These are phyloP conservation scores for Tupaia tana DNA, from an alignment of 2,113 vertebrate genomes.

Conservation along the genomic window DNA sequence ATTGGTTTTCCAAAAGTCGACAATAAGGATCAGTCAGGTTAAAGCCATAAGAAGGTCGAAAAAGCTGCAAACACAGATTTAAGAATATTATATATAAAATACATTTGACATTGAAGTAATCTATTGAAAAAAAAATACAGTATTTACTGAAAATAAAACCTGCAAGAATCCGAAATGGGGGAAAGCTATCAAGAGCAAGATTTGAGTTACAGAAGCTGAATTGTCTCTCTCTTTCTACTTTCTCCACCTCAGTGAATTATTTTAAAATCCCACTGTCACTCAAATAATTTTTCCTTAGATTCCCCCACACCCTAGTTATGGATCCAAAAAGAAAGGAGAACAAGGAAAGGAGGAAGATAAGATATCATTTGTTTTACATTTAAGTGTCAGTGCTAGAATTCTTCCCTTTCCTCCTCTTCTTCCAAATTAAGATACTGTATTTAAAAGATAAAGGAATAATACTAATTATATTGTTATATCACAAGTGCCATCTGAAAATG, in stretches of 20 bases:
- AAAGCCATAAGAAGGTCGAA: conserved; percentile 82
- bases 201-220: not conserved
- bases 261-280: not conserved
- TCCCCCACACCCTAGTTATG: not conserved
- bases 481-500: not conserved
- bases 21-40: conserved; percentile 83
- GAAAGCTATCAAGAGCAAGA: not conserved
- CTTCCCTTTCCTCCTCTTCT: not conserved
- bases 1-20: conserved; percentile 78
- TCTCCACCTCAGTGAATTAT: not conserved
- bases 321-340: not conserved
- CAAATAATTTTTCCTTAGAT: not conserved
- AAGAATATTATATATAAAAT: conserved; percentile 29
- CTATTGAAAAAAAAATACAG: not conserved
- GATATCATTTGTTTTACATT: not conserved
- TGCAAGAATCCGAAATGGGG: not conserved
- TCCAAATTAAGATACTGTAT: not conserved
- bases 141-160: conserved; percentile 40
- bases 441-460: not conserved
- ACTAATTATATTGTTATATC: conserved; percentile 26
- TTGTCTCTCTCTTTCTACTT: not conserved
- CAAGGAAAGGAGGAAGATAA: not conserved
- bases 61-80: conserved; percentile 78
- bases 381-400: not conserved
- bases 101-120: conserved; percentile 2